These are phyloP conservation scores for Salarias fasciatus DNA, from an alignment of 2,797 vertebrate species.

Conservation along the genomic window DNA sequence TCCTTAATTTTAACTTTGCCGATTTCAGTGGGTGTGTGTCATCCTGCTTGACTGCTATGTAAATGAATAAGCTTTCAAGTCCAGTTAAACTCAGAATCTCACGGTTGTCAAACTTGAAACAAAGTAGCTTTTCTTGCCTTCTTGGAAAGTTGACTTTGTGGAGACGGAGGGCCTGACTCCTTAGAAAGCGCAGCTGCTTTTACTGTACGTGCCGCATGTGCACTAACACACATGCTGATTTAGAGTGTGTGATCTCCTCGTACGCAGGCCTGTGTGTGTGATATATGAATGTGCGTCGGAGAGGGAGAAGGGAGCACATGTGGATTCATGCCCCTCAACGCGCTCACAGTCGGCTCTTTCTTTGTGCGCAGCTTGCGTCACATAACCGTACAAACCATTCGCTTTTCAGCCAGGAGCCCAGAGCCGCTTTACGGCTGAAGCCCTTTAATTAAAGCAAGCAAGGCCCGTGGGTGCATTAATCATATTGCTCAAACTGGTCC, in stretches of 20 bases:
- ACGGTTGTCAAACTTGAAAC: conserved; percentile 25
- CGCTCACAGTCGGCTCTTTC: conserved; percentile 65
- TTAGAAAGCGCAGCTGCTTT: conserved; percentile 11
- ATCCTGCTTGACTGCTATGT: conserved; percentile 18
- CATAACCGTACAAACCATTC: conserved; percentile 41
- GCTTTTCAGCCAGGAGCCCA: conserved; percentile 62
- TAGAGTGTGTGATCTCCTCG: conserved; percentile 24
- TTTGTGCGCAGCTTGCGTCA: conserved; percentile 55
- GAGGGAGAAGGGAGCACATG: conserved; percentile 40
- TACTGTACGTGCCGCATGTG: background rate
- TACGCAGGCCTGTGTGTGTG: conserved; percentile 11
- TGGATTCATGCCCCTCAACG: conserved; percentile 64
- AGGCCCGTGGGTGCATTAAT: conserved; percentile 58
- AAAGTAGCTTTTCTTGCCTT: conserved; percentile 38
- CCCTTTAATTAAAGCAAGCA: conserved; percentile 70
- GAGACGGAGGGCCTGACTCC: conserved; percentile 4
- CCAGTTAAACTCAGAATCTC: conserved; percentile 22
- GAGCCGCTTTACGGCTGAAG: conserved; percentile 41
- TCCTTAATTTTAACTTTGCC: no score
- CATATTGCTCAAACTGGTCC: conserved; percentile 48
- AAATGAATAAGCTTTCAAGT: conserved; percentile 31
- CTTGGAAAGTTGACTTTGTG: conserved; percentile 11
- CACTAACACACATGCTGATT: conserved; percentile 9
- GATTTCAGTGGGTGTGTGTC: conserved; percentile 2
- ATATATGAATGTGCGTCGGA: conserved; percentile 27